Base-by-base conservation (phyloP, 2,888 invertebrate genomes). In the Andrena dorsata region DNA sequence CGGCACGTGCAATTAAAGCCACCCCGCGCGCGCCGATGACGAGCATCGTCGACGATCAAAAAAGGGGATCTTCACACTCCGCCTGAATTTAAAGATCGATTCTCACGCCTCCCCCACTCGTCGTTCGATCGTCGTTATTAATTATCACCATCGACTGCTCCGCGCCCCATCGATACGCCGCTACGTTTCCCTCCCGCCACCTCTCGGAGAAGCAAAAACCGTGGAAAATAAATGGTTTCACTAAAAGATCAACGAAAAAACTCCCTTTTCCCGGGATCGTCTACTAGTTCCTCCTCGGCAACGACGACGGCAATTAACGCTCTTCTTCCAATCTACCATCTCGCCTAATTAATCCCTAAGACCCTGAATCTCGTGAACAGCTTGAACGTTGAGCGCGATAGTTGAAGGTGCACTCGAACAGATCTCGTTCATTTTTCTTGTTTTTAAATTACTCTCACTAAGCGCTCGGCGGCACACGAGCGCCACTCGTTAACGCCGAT, bases 361-460 rank as follows among this genome's bases (percentile, higher is more conserved):
- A 84, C 84, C 84, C 84, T 84, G 84, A 84, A 84, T 83, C 74
- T 84, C 84, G 80, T 65, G 70, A 84, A 73, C 71, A 65, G 70
- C 72, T 79, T 69, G 51, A 66, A 76, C 70, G 61, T 84, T 84
- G 80, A 84, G 80, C 84, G 66, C 73, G 69, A 76, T 80, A 79
- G 56, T 83, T 65, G 79, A 79, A 75, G 68, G 60, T 73, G 69
- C 72, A 72, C 71, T 70, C 75, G 69, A 74, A 82, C 82, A 82
- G 41, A 41, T 41, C 41, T 16, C 13, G 41, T 41, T 41, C 41
- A 5, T 16, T 16, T 41, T 5, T 5, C 16, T 16, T 41, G 41
- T 16, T 41, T 56, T 20, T 76, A 73, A 83, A 77, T 83, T 73
- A 76, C 28, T 65, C 65, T 82, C 73, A 53, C 74, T 83, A 83